phyloP scores from a whole-genome alignment of 1,140 invertebrate species.

The Rhopalosiphum maidis region DNA sequence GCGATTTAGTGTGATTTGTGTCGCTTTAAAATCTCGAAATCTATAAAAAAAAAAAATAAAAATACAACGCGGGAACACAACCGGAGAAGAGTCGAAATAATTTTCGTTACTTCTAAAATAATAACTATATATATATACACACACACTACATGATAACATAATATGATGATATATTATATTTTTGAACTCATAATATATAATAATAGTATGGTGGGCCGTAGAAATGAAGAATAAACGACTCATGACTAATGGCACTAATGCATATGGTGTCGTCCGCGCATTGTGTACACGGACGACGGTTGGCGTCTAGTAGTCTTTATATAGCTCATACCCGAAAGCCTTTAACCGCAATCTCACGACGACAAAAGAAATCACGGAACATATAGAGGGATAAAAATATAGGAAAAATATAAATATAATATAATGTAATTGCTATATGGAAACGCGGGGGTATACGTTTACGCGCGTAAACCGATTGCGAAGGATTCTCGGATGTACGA shows the following conservation, averaged over 20 bases:
- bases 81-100: background rate
- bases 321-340: constrained; percentile 11
- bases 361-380: constrained; percentile 20
- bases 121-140: background rate
- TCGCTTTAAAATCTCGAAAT: background rate
- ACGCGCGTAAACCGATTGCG: background rate
- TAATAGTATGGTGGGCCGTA: background rate
- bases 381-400: background rate
- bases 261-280: constrained; percentile 25
- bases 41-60: background rate
- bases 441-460: background rate
- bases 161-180: constrained; percentile 2
- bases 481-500: background rate
- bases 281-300: background rate
- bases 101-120: constrained; percentile 22
- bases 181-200: background rate
- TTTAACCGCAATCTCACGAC: background rate
- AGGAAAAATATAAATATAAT: background rate
- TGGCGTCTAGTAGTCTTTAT: constrained; percentile 35
- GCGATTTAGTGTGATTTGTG: background rate
- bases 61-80: background rate
- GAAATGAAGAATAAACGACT: constrained; percentile 43
- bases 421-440: background rate
- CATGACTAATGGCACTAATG: constrained; percentile 55
- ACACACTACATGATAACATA: background rate